Conservation (phyloP, 2,113 vertebrate species). For the Megalops atlanticus region DNA sequence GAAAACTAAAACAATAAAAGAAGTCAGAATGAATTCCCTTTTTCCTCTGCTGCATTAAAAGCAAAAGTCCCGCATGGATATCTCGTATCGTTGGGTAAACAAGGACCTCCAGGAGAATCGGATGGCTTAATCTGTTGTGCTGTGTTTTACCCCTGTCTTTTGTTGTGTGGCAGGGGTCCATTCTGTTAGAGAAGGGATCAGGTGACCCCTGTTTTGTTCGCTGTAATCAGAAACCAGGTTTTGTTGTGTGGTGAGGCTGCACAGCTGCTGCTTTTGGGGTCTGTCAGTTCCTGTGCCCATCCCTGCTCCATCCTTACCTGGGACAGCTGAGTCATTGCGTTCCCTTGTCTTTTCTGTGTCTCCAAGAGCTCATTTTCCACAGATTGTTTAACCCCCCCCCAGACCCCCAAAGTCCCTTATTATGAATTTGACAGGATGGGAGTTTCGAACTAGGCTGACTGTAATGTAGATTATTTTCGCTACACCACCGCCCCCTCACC, state of each 20-base stretch:
- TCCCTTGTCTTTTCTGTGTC: no score
- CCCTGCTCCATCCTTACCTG: no score
- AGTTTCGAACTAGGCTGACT: no score
- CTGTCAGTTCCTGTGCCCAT: no score
- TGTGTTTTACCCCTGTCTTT: background rate
- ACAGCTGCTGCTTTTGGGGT: background rate
- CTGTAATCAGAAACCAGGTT: background rate
- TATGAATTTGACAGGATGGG: no score
- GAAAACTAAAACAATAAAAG: background rate
- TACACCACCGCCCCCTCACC: no score
- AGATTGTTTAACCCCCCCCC: no score
- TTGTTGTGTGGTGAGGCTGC: background rate
- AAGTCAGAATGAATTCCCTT: background rate
- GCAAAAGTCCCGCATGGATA: background rate
- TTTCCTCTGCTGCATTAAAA: background rate
- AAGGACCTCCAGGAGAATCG: background rate
- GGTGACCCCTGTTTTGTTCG: background rate
- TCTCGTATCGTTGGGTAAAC: background rate
- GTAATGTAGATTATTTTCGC: no score
- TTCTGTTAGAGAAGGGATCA: background rate
- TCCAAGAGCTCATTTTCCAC: no score
- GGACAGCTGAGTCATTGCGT: no score
- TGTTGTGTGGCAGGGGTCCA: background rate
- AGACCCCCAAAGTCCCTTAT: no score
- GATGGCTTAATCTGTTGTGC: background rate